Evolutionary conservation across 2,113 vertebrate genomes (phyloP).

Genomic region (Oncorhynchus gorbuscha): DNA sequence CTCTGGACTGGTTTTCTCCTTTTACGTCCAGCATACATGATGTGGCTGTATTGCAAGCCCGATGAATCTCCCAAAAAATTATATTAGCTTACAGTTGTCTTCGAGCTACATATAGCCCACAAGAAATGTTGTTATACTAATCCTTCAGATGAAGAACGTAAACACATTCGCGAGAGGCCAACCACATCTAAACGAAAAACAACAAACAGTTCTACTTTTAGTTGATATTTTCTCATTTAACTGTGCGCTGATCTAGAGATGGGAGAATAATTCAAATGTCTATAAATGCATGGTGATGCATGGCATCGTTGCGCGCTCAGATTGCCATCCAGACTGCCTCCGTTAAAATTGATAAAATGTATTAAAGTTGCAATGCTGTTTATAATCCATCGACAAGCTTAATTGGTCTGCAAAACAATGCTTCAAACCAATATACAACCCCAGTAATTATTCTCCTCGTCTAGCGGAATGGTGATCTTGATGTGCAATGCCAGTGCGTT

Average conservation of each 20-base stretch:
- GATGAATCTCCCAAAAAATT: constrained; percentile 18
- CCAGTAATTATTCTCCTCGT: background rate
- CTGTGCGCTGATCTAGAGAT: background rate
- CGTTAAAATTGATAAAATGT: background rate
- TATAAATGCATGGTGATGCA: background rate
- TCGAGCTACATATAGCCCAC: constrained; percentile 46
- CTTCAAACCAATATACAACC: background rate
- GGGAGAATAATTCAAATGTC: background rate
- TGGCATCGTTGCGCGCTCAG: background rate
- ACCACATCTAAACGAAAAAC: background rate
- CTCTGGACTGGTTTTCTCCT: constrained; percentile 73
- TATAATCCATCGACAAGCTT: background rate
- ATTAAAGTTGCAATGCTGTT: constrained; percentile 18
- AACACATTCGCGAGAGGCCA: background rate
- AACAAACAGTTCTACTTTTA: background rate
- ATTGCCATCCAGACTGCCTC: background rate
- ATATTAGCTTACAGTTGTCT: background rate
- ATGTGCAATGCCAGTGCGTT: background rate
- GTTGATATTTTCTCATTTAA: background rate
- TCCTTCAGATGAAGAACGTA: background rate
- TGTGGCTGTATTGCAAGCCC: constrained; percentile 39
- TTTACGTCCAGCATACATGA: constrained; percentile 74
- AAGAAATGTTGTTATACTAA: constrained; percentile 5
- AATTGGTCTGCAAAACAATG: background rate
- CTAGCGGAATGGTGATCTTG: background rate